Evolutionary conservation across 2,888 invertebrate species (phyloP).

Genomic region (Clunio marinus): DNA sequence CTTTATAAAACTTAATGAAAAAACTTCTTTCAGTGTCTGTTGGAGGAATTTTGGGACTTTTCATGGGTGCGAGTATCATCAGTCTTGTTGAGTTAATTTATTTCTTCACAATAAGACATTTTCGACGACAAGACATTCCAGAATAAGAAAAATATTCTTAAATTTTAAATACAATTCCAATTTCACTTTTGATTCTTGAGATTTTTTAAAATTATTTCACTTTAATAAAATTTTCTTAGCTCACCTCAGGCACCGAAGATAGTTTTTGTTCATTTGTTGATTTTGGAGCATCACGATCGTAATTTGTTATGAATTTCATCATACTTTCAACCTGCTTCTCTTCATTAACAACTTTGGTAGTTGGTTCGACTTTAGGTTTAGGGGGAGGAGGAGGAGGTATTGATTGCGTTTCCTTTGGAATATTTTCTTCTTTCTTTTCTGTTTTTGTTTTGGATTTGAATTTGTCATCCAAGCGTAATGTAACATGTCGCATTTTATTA

Average conservation of each 20-base stretch:
- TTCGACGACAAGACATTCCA: too few relatives aligned
- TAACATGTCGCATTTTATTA: slow-evolving; percentile 46
- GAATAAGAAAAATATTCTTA: not conserved
- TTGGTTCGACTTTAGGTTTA: not conserved
- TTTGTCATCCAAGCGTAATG: slow-evolving; percentile 44
- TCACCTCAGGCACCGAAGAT: slow-evolving; percentile 29
- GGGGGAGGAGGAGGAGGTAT: not conserved
- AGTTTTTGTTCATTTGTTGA: not conserved
- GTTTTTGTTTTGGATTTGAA: slow-evolving; percentile 41
- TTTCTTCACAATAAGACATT: slow-evolving; percentile 51
- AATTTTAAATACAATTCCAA: not conserved
- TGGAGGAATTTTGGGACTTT: slow-evolving; percentile 58
- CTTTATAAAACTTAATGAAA: not conserved
- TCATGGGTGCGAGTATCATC: slow-evolving; percentile 59
- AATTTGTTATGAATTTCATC: slow-evolving; percentile 40
- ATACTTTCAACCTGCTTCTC: slow-evolving; percentile 40
- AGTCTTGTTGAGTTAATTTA: slow-evolving; percentile 58
- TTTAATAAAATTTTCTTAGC: slow-evolving; percentile 1
- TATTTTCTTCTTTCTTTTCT: slow-evolving; percentile 1
- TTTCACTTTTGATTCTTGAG: not conserved
- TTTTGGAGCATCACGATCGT: slow-evolving; percentile 3
- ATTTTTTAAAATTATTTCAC: not conserved
- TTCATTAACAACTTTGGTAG: slow-evolving; percentile 25
- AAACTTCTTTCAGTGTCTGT: slow-evolving; percentile 53
- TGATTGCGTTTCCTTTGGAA: not conserved